Base-by-base conservation (phyloP, 2,888 invertebrate genomes). In the Pyralis farinalis region DNA sequence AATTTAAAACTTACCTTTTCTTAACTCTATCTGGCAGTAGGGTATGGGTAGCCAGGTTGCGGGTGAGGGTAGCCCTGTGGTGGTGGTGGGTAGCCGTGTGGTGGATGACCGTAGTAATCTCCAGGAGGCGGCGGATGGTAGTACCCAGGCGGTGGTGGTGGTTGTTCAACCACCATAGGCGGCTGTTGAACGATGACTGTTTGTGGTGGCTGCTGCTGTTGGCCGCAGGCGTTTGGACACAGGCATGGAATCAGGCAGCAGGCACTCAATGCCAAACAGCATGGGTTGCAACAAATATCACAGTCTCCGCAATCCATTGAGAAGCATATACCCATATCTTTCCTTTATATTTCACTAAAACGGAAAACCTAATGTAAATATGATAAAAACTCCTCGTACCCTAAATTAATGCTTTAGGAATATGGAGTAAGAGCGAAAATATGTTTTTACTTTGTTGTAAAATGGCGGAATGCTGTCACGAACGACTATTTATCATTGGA, bases 211-310 rank as follows among this genome's bases (percentile, higher is more conserved):
- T 59, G 68, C 8, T 77, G 72, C 28, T 85, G 83, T 44, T 78
- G 82, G 0, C 87, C 87, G 34, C 87, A 87, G 3, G 85, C 86
- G 61, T 87, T 86, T 1, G 86, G 85, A 41, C 87, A 88, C 40
- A 82, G 59, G 51, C 87, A 86, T 10, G 87, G 86, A 9, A 86
- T 61, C 49, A 86, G 61, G 50, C 87, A 88, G 55, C 86, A 86
- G 0, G 87, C 86, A 30, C 85, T 69, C 55, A 87, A 50, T 20
- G 83, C 80, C 69, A 88, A 40, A 44, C 84, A 87, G 60, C 87
- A 88, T 6, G 87, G 86, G 44, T 85, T 85, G 62, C 71, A 73
- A 62, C 85, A 84, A 39, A 72, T 44, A 39, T 82, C 83, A 55
- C 81, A 81, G 29, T 87, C 87, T 11, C 82, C 87, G 50, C 78